A percentile compares a stretch with the other conserved stretches of the same genome.
Evolutionary conservation across 2,113 vertebrate species (phyloP).

Genomic region (Podarcis raffonei): DNA sequence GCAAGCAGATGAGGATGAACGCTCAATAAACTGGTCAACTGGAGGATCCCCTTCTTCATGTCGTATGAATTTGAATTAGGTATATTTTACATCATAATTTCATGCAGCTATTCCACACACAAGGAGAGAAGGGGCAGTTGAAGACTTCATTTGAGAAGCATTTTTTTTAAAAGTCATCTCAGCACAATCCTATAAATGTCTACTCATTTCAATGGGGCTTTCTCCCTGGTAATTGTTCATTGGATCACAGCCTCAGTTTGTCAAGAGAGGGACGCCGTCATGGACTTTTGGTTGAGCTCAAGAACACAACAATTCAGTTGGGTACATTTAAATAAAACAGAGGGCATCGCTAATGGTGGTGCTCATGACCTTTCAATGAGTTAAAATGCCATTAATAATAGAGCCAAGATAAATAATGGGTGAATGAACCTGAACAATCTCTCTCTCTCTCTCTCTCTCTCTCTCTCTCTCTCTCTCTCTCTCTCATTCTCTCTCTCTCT

Average conservation of each 20-base stretch:
- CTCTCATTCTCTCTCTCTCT: not conserved
- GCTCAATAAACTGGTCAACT: no score
- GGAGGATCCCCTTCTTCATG: no score
- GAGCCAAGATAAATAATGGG: slow-evolving; percentile 15
- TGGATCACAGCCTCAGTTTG: not conserved
- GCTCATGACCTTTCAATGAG: not conserved
- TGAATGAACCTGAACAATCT: not conserved
- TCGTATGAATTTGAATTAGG: no score
- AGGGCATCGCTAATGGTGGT: not conserved
- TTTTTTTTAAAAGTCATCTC: no score
- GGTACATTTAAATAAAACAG: slow-evolving; percentile 25
- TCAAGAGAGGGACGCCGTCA: not conserved
- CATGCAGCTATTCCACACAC: no score
- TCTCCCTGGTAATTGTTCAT: not conserved
- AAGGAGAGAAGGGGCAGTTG: no score
- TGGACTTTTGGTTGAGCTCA: not conserved
- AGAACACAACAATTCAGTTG: not conserved
- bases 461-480: no score
- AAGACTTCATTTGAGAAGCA: no score
- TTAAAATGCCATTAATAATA: slow-evolving; percentile 30
- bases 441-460: no score
- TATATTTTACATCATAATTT: no score
- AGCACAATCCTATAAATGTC: not conserved
- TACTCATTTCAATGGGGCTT: not conserved
- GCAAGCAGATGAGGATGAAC: no score